Evolutionary conservation across 2,113 vertebrate genomes (phyloP).

Genomic region (Stigmatopora nigra): DNA sequence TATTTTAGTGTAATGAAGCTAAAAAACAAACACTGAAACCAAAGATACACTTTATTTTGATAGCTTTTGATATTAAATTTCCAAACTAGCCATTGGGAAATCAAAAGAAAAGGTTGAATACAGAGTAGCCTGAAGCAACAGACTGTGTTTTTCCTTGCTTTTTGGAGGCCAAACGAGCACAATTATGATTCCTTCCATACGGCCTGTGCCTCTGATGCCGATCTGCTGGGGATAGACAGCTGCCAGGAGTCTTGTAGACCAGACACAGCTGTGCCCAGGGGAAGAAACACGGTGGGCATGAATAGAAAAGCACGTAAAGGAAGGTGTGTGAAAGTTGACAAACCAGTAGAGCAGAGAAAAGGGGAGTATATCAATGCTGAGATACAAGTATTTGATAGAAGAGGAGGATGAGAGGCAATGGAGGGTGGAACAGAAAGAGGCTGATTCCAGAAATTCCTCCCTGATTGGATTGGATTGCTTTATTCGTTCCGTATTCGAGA

Average conservation of each 20-base stretch:
- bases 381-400: constrained; percentile 6
- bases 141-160: constrained; percentile 1
- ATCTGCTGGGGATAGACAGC: constrained; percentile 55
- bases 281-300: constrained; percentile 14
- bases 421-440: constrained; percentile 4
- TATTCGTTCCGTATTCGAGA: no score
- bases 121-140: neutral
- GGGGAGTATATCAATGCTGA: constrained; percentile 9
- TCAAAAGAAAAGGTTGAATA: constrained; percentile 21
- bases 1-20: neutral
- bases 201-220: constrained; percentile 46
- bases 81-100: constrained; percentile 1
- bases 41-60: constrained; percentile 14
- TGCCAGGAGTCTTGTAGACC: constrained; percentile 52
- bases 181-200: constrained; percentile 47
- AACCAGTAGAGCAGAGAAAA: constrained; percentile 20
- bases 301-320: constrained; percentile 15
- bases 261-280: constrained; percentile 37
- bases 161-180: constrained; percentile 13
- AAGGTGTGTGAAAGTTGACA: constrained; percentile 25
- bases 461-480: no score
- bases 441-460: constrained; percentile 10
- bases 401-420: constrained; percentile 12
- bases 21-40: constrained; percentile 17
- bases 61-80: constrained; percentile 21